Base-by-base conservation (phyloP, 2,113 vertebrate genomes). In the Oncorhynchus tshawytscha region DNA sequence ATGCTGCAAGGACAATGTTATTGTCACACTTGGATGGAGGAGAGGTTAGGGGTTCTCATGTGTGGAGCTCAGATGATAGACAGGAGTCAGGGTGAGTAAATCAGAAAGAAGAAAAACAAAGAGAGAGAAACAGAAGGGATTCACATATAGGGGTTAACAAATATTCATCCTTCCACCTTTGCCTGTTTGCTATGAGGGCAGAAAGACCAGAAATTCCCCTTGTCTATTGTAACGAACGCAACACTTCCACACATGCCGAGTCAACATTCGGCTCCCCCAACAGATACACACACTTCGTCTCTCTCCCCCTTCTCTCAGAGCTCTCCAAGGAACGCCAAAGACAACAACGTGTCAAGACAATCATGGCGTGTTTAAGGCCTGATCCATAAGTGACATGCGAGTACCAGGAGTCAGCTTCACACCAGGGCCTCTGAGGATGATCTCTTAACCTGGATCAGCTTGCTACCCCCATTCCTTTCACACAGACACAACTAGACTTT, bases 51-150 rank as follows among this genome's bases (percentile, higher is more conserved):
- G 68, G 81, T 75, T 87, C 78, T 87, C 85, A 78, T 75, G 62
- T 80, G 82, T 70, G 77, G 51, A 81, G 73, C 70, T 70, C 84
- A 84, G 75, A 86, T 83, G 81, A 77, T 73, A 75, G 62, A 75
- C 83, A 83, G 78, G 75, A 59, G 18, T 25, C 25, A 27, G 7
- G 57, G 60, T 73, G 45, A 78, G 31, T 68, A 71, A 74, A 34
- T 24, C 31, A 74, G 22, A 29, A 20, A 27, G 60, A 54, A 24
- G 18, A 22, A 18, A 25, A 76, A 70, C 70, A 72, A 81, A 70
- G 34, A 70, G 67, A 70, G 39, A 48, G 71, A 12, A 34, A 39
- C 15, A 39, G 18, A 45, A 31, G 20, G 31, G 66, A 67, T 16
- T 9, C 2, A 31, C 51, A 45, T 11, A 45, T 11, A 18, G 34